Base-by-base conservation (phyloP, 2,113 vertebrate species). In the Channa maculata region DNA sequence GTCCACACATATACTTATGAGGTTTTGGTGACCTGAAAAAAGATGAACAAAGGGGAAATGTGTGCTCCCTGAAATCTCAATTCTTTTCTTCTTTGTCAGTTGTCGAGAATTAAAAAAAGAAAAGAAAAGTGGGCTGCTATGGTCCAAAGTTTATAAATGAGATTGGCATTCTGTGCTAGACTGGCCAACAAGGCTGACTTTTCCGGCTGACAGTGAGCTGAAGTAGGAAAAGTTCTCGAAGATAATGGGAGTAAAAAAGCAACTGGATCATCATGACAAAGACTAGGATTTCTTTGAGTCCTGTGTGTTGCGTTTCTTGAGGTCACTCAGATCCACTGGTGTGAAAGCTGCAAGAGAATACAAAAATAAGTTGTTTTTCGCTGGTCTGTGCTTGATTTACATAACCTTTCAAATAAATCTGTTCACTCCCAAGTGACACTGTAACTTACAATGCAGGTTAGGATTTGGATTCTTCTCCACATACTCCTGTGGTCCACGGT, bases 381-480 rank as follows among this genome's bases (percentile, higher is more conserved):
- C 7, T 11, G 15, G 4, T 13, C 6, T 2, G 2, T 39, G 14
- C 12, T 60, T 24, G 5, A 58, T 34, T 3, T 0, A 51, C 24
- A 53, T 24, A 24, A 14, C 15, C 33, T 51, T 48, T 37, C 38
- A 61, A 46, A 41, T 24, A 66, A 24, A 36, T 72, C 48, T 48
- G 9, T 43, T 57, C 11, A 15, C 14, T 41, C 34, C 1, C 1
- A 36, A 15, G 2, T 14, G 43, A 48, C 34, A 49, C 4, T 45
- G 8, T 2, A 52, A 94, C 96, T 96, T 93, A 99, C 98, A 96
- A 95, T 97, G 96, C 72, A 98, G 91, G 89, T 95, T 96, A 51
- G 97, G 97, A 84, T 98, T 98, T 61, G 97, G 97, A 88, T 94
- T 97, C 94, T 98, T 99, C 91, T 99, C 98, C 92, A 99, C 97